Conservation (phyloP, 23 tunicate genomes). For the Styela plicata region DNA sequence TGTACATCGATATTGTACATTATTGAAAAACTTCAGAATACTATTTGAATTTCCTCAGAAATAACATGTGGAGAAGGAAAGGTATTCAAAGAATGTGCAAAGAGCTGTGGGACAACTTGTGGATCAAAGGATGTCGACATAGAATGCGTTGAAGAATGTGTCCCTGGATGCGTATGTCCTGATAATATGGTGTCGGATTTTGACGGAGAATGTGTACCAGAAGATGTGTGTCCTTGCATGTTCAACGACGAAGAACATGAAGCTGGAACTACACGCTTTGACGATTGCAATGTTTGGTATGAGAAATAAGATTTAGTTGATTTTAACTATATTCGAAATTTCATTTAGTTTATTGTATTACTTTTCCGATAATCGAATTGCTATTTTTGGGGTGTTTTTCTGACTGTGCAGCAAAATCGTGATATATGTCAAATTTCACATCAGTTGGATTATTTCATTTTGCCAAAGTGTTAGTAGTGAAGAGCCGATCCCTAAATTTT, state of each 20-base stretch:
- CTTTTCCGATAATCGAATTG: too few species aligned
- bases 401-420: too few species aligned
- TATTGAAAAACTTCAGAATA: not conserved
- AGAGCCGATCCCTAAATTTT: too few species aligned
- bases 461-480: too few species aligned
- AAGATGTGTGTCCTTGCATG: conserved; percentile 25
- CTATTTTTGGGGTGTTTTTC: too few species aligned
- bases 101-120: conserved; percentile 83
- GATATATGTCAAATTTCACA: too few species aligned
- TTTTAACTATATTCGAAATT: too few species aligned
- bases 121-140: conserved; percentile 61
- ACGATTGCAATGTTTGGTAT: conserved; percentile 31
- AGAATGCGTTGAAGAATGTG: conserved; percentile 82
- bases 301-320: too few species aligned
- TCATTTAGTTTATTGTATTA: too few species aligned
- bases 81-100: conserved; percentile 82
- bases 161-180: conserved; percentile 90
- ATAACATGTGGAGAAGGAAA: conserved; percentile 69
- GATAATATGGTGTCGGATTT: conserved; percentile 56
- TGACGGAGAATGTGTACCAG: conserved; percentile 34
- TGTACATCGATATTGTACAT: not conserved
- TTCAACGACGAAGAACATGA: conserved; percentile 7
- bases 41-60: conserved; percentile 44
- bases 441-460: too few species aligned
- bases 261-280: conserved; percentile 29